Base-by-base conservation (phyloP, 2,888 invertebrate species). In the Callosobruchus maculatus region DNA sequence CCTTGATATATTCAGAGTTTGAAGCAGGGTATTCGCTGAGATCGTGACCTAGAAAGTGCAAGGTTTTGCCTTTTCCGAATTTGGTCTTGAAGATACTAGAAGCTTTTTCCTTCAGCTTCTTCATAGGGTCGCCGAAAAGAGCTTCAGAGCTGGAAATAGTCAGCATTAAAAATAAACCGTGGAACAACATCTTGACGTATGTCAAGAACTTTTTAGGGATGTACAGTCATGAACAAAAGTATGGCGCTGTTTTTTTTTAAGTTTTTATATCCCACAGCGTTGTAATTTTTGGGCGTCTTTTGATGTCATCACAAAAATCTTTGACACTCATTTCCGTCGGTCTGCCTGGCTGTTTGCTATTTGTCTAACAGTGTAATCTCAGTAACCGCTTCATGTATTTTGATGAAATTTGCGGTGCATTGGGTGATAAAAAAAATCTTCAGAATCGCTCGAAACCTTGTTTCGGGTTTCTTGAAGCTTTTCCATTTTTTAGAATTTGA, bases 11-110 rank as follows among this genome's bases (percentile, higher is more conserved):
- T 73, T 86, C 83, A 67, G 83, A 77, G 77, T 89, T 87, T 5
- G 83, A 83, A 72, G 88, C 86, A 20, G 89, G 89, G 83, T 88
- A 90, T 82, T 88, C 88, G 4, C 85, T 79, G 20, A 85, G 81
- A 76, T 86, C 85, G 21, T 83, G 77, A 13, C 86, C 85, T 70
- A 86, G 76, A 77, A 86, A 85, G 76, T 87, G 83, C 82, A 83
- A 83, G 9, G 80, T 79, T 78, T 84, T 85, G 66, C 84, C 83
- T 77, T 84, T 85, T 26, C 81, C 82, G 73, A 83, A 84, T 75
- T 85, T 83, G 26, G 80, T 83, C 75, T 84, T 83, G 76, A 85
- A 87, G 67, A 83, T 83, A 1, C 80, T 75, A 75, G 85, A 84
- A 0, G 87, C 86, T 77, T 84, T 86, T 67, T 84, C 80, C 76